Base-by-base conservation (phyloP, 2,113 vertebrate genomes). In the Limnothrissa miodon region DNA sequence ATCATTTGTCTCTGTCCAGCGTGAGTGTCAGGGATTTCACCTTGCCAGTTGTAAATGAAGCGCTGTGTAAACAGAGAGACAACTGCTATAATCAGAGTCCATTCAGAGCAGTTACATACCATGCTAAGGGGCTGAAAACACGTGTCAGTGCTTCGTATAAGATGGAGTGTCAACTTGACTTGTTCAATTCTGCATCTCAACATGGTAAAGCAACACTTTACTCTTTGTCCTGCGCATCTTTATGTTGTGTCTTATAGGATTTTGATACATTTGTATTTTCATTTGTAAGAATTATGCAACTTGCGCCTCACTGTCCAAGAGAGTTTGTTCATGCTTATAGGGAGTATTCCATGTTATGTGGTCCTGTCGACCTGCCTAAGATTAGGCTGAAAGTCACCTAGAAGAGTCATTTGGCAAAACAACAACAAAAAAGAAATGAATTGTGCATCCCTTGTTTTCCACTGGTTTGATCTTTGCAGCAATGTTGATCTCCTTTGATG, bases 31-130 rank as follows among this genome's bases (percentile, higher is more conserved):
- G 59, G 59, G 59, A 29, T 66, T 66, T 66, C 59, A 66, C 59
- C 59, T 66, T 33, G 59, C n/a, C 33, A 36, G 79, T 66, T 44
- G 62, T 66, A 83, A 5, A 25, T 3, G 39, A 66, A 59, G 13
- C 45, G 7, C 19, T 83, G 51, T 46, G 8, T 33, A 39, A 59
- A 62, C 79, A 62, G 36, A 39, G 78, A 45, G 59, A 23, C 46
- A 48, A 48, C 42, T 53, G 39, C 79, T 29, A n/a, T 10, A 45
- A 80, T 84, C 66, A 79, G 48, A 25, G 33, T 59, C 66, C 59
- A 59, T 83, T 84, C 56, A 84, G 1, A 5, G 13, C 74, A 78
- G 36, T 39, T 15, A 33, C 23, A 39, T 78, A 56, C 59, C 59
- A 15, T 66, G 15, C 59, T 66, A 25, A 13, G 7, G 25, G 13